phyloP scores from a whole-genome alignment of 2,888 invertebrate genomes.

The Mimachlamys varia region DNA sequence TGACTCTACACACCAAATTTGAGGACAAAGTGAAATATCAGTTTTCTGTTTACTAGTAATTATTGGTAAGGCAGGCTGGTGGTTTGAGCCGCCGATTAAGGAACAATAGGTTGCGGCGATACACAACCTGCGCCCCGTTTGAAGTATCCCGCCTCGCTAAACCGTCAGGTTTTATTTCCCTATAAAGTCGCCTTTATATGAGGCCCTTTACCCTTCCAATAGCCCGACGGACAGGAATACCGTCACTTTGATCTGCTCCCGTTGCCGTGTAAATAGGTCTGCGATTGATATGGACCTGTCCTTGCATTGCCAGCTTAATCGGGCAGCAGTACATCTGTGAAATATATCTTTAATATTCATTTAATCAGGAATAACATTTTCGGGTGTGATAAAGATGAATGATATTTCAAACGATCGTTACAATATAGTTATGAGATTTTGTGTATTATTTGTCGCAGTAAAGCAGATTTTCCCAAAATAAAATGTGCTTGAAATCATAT shows the following conservation, averaged over 20 bases:
- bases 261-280: slow-evolving; percentile 22
- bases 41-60: slow-evolving; percentile 31
- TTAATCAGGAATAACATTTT: background rate
- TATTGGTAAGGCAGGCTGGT: background rate
- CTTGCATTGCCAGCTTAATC: slow-evolving; percentile 1
- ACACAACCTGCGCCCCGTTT: background rate
- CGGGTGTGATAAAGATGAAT: background rate
- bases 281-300: background rate
- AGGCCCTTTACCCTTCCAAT: background rate
- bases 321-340: background rate
- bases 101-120: slow-evolving; percentile 8
- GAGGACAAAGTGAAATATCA: slow-evolving; percentile 34
- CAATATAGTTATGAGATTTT: no score
- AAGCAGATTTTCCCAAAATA: no score
- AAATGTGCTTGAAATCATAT: no score
- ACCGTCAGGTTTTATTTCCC: slow-evolving; percentile 30
- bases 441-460: no score
- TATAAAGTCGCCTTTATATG: slow-evolving; percentile 12
- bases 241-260: slow-evolving; percentile 3
- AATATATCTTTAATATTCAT: background rate
- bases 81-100: background rate
- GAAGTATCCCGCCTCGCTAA: slow-evolving; percentile 21
- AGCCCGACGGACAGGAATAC: slow-evolving; percentile 14
- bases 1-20: slow-evolving; percentile 8
- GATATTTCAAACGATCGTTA: background rate